phyloP scores from a whole-genome alignment of 2,797 vertebrate species.

The Columba guinea region DNA sequence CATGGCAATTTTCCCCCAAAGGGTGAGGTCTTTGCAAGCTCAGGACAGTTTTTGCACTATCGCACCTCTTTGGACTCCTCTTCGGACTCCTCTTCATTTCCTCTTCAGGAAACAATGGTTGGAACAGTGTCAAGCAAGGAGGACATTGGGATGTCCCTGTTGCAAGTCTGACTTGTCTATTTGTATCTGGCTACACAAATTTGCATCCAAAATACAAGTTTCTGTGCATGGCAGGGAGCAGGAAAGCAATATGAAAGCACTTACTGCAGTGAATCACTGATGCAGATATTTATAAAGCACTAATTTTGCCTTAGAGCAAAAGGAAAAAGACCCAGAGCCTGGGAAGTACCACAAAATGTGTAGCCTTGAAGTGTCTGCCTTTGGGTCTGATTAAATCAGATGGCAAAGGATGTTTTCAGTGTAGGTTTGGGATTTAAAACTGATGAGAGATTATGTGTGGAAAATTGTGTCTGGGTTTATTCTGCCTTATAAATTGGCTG shows the following conservation, averaged over 20 bases:
- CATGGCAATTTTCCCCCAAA: not conserved
- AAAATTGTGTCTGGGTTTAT: not conserved
- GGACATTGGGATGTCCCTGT: accelerated
- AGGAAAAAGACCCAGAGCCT: not conserved
- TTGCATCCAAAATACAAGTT: not conserved
- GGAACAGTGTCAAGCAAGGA: not conserved
- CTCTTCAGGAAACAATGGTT: not conserved
- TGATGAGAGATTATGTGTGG: not conserved
- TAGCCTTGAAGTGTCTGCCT: not conserved
- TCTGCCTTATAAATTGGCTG: not conserved
- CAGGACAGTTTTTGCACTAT: not conserved
- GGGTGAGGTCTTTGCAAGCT: not conserved
- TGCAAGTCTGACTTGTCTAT: not conserved
- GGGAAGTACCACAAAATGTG: not conserved
- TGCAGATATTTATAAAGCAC: not conserved
- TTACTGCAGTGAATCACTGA: not conserved
- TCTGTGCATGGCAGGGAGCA: not conserved
- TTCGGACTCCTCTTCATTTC: not conserved
- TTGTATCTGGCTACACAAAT: not conserved
- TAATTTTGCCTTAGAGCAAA: not conserved
- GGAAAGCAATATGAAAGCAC: not conserved
- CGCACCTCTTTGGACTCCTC: not conserved
- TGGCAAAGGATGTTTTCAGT: not conserved
- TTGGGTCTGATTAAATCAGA: not conserved
- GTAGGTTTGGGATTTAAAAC: not conserved